A percentile compares a stretch with the other conserved stretches of the same genome.
Evolutionary conservation across 2,797 vertebrate genomes (phyloP).

Genomic region (Anguilla megastoma): DNA sequence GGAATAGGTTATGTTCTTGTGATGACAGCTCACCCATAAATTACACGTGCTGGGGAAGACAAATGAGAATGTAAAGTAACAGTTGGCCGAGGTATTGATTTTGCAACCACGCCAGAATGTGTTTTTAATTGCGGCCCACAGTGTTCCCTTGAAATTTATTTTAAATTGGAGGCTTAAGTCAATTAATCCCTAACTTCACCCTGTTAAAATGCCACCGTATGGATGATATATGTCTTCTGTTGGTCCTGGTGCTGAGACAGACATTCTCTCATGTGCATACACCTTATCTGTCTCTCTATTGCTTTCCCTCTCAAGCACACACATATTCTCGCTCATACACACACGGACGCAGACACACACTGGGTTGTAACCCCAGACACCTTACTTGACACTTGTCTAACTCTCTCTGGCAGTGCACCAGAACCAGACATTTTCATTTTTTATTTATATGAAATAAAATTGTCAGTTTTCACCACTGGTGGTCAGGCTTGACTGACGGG

Average conservation of each 20-base stretch:
- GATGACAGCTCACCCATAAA: neutral
- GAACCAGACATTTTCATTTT: neutral
- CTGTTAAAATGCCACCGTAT: neutral
- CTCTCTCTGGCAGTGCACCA: neutral
- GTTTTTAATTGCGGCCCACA: neutral
- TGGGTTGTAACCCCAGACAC: neutral
- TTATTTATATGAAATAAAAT: neutral
- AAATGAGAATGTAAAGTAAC: neutral
- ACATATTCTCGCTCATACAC: neutral
- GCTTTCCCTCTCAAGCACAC: neutral
- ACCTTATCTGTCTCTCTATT: neutral
- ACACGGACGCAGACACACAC: neutral
- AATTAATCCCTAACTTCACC: neutral
- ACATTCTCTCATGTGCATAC: neutral
- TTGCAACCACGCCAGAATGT: neutral
- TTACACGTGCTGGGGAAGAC: neutral
- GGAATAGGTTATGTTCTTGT: neutral
- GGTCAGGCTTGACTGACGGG: neutral
- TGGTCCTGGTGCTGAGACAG: neutral
- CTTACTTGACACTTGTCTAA: neutral
- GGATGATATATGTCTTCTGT: neutral
- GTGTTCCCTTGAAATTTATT: conserved; percentile 6
- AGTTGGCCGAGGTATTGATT: neutral
- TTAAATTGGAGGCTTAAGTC: neutral
- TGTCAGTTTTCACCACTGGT: neutral